phyloP scores from a whole-genome alignment of 2,113 vertebrate genomes.

The Ictalurus punctatus region DNA sequence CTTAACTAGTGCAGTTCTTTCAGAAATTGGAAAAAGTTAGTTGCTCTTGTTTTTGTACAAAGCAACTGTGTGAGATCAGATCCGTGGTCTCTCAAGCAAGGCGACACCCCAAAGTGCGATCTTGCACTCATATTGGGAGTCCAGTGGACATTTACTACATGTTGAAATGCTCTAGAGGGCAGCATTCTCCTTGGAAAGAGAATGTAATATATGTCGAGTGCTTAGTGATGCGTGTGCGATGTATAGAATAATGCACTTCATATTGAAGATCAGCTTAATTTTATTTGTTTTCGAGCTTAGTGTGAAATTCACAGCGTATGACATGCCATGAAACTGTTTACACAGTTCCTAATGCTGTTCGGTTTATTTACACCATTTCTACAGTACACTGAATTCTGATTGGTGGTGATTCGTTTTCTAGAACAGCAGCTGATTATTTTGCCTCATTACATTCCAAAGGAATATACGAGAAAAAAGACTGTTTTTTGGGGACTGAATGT shows the following conservation, averaged over 20 bases:
- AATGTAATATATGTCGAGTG: not conserved
- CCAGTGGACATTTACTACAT: not conserved
- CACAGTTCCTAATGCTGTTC: no score
- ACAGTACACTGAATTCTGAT: not conserved
- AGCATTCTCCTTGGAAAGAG: constrained; percentile 17
- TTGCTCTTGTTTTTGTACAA: no score
- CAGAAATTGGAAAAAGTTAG: not conserved
- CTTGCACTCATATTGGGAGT: not conserved
- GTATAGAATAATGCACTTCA: not conserved
- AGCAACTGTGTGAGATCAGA: no score
- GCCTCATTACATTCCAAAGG: not conserved
- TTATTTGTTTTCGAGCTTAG: not conserved
- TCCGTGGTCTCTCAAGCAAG: no score
- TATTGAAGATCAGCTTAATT: not conserved
- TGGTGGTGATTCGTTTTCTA: not conserved
- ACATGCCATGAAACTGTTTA: not conserved
- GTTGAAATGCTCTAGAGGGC: constrained; percentile 34
- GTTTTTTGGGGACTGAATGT: not conserved
- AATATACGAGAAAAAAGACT: not conserved
- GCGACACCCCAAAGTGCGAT: not conserved
- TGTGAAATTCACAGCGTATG: not conserved
- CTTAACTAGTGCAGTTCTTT: not conserved
- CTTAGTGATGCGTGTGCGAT: not conserved
- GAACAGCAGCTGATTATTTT: not conserved
- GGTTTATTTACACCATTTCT: not conserved